Base-by-base conservation (phyloP, 2,797 vertebrate species). In the Rhinoraja longicauda region DNA sequence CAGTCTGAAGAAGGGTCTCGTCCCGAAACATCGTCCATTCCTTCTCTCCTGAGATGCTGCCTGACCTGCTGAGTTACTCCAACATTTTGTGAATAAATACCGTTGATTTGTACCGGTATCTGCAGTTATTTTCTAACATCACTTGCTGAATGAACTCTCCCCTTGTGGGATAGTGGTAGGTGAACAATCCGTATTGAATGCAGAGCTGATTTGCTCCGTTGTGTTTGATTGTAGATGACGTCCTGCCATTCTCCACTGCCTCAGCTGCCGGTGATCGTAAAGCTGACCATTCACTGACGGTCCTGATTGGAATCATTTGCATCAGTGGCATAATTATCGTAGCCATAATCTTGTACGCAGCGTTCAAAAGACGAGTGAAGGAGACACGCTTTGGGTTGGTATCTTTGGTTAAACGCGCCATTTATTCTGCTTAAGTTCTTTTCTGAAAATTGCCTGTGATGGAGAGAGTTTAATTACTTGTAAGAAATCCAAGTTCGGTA, bases 321-420 rank as follows among this genome's bases (percentile, higher is more conserved):
- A 1, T 45, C 24, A 29, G 36, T 9, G 39, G 64, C 24, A 53
- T 91, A 53, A 53, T 73, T 15, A 19, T 75, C 26, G 19, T 73
- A 2, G 26, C 17, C 26, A 67, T 45, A 1, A 29, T 92, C 24
- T 29, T 75, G 2, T 75, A 45, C 53, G 8, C 26, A 26, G 70
- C 70, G 26, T 15, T 75, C 21, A 45, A 75, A 75, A 92, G 57
- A 39, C 90, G 90, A 36, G 39, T 57, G 90, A 92, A 53, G 15
- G 90, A 92, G 70, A 72, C 70, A 0, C 29, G 7, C 12, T 92
- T 73, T 75, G 90, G 90, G 90, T 92, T 36, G 45, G 90, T 92
- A 73, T 75, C 36, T 36, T 70, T 70, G 64, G 15, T 70, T 84
- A 24, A 84, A 17, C 53, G 13, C 53, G 29, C 24, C 70, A 92